Percentiles rank a stretch among this genome's conserved stretches.
Conservation (phyloP, 1,140 invertebrate genomes). For the Cotesia vestalis region DNA sequence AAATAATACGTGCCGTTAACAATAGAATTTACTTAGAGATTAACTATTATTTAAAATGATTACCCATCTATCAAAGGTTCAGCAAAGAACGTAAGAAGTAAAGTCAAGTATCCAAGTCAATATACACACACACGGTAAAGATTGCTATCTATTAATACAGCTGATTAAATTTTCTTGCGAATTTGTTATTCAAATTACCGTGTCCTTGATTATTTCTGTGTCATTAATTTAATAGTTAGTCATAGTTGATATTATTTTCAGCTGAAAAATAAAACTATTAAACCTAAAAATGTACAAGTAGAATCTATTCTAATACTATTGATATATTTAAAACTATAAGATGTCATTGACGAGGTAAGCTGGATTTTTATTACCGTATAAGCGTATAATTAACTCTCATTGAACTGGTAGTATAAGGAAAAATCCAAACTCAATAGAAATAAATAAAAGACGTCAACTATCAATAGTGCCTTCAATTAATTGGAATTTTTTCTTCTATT, state of each 20-base stretch:
- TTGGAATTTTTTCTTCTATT: neutral
- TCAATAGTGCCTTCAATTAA: constrained; percentile 1
- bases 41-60: neutral
- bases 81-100: too few species aligned
- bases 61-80: too few species aligned
- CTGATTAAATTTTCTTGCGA: too few species aligned
- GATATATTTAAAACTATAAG: neutral
- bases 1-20: neutral
- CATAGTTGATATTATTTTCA: neutral
- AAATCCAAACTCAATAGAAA: too few species aligned
- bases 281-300: too few species aligned
- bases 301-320: neutral
- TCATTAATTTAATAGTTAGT: too few species aligned
- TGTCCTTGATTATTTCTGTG: too few species aligned
- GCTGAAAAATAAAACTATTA: neutral
- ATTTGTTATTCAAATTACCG: too few species aligned
- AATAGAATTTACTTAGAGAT: neutral
- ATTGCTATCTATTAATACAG: too few species aligned
- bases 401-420: neutral
- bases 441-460: neutral
- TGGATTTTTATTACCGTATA: neutral
- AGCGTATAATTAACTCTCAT: neutral
- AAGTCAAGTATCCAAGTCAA: too few species aligned
- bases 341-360: neutral
- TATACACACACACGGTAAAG: too few species aligned